A percentile compares a stretch with the other conserved stretches of the same genome.
These are phyloP conservation scores for Botia kubotai DNA, from an alignment of 2,797 vertebrate species.

Conservation along the genomic window DNA sequence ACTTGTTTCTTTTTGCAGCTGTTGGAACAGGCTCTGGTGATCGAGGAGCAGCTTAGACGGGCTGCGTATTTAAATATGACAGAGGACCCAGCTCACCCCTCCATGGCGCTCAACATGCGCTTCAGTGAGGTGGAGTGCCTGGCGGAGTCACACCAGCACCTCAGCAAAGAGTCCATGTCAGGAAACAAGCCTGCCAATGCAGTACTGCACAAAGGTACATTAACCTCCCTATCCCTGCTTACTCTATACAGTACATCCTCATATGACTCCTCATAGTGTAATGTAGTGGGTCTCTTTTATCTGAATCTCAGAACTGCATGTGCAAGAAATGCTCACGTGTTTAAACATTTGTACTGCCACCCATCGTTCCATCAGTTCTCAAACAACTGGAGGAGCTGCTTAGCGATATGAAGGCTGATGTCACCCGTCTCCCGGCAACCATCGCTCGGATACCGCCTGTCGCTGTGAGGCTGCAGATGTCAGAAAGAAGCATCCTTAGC, in stretches of 20 bases:
- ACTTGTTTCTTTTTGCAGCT: conserved; percentile 73
- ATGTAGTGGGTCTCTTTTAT: not conserved
- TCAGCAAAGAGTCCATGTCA: conserved; percentile 98
- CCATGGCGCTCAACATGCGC: conserved; percentile 97
- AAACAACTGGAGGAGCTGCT: conserved; percentile 98
- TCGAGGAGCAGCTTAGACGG: conserved; percentile 94
- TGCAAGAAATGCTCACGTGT: not conserved
- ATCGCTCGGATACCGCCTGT: conserved; percentile 97
- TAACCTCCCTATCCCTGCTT: not conserved
- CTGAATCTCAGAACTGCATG: not conserved
- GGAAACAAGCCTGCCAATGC: conserved; percentile 98
- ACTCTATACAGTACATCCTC: not conserved
- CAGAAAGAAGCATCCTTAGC: conserved; percentile 97
- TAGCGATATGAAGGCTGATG: conserved; percentile 99
- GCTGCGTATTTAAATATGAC: conserved; percentile 98
- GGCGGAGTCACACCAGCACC: conserved; percentile 97
- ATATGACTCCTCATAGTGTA: too few relatives aligned
- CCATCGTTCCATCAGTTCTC: conserved; percentile 80
- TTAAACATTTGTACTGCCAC: not conserved
- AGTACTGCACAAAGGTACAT: conserved; percentile 95
- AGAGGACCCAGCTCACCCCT: conserved; percentile 94
- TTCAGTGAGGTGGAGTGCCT: conserved; percentile 98
- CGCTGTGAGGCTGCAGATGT: conserved; percentile 97
- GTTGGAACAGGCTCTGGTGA: conserved; percentile 94
- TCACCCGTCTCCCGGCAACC: conserved; percentile 94